phyloP scores from a whole-genome alignment of 2,797 vertebrate genomes.

The Gobio occitaniae region DNA sequence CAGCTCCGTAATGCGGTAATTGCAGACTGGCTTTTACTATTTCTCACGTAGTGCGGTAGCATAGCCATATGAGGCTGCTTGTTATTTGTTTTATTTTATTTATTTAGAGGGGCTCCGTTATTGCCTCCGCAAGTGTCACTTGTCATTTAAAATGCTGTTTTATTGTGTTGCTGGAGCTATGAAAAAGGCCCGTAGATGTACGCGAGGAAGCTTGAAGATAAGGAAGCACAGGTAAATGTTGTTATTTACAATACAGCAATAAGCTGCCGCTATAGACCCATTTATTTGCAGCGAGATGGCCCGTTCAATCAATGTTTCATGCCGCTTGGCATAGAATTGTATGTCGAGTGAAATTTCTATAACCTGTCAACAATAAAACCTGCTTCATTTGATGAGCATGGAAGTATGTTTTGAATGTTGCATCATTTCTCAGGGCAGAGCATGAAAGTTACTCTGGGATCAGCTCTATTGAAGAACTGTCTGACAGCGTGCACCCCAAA shows the following conservation, averaged over 20 bases:
- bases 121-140: constrained; percentile 66
- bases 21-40: constrained; percentile 59
- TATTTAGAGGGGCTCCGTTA: constrained; percentile 55
- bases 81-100: constrained; percentile 51
- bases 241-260: constrained; percentile 48
- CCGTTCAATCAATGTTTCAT: constrained; percentile 34
- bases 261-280: constrained; percentile 30
- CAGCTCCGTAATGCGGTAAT: constrained; percentile 58
- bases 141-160: constrained; percentile 71
- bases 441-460: constrained; percentile 13
- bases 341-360: constrained; percentile 16
- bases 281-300: constrained; percentile 37
- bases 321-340: constrained; percentile 12
- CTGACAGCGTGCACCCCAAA: constrained; percentile 17
- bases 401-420: constrained; percentile 33
- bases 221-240: constrained; percentile 65
- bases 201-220: constrained; percentile 63
- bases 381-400: constrained; percentile 29
- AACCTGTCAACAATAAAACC: constrained; percentile 34
- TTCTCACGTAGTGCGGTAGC: constrained; percentile 57
- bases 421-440: constrained; percentile 7
- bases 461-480: constrained; percentile 32
- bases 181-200: constrained; percentile 56
- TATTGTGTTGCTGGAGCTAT: constrained; percentile 67
- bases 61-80: constrained; percentile 59